A percentile compares a stretch with the other conserved stretches of the same genome.
Evolutionary conservation across 2,113 vertebrate species (phyloP).

Genomic region (Speoplatyrhinus poulsoni): DNA sequence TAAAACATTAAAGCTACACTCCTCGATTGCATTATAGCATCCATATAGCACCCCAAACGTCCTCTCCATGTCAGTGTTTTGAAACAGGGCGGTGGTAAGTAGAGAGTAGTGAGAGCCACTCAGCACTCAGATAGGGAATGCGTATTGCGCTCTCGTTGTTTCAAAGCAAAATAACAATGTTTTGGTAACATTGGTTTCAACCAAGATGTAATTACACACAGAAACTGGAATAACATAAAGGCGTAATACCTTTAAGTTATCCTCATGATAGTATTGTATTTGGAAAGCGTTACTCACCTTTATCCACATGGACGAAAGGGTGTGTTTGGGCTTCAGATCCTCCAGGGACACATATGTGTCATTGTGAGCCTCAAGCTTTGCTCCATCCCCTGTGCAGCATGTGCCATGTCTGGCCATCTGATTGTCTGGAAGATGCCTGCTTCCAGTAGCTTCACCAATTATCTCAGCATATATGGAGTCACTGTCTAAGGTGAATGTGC

Average conservation of each 20-base stretch:
- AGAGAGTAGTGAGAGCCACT: too few species aligned
- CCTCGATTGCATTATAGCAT: too few species aligned
- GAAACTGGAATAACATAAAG: too few species aligned
- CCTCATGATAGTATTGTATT: not conserved
- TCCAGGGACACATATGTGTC: constrained; percentile 64
- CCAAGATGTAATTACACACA: too few species aligned
- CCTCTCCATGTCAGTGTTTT: too few species aligned
- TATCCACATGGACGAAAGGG: constrained; percentile 22
- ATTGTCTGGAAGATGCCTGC: constrained; percentile 36
- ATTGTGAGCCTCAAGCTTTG: not conserved
- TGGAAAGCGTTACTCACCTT: constrained; percentile 58
- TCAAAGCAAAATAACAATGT: too few species aligned
- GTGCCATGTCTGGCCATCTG: constrained; percentile 40
- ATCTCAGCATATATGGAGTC: constrained; percentile 67
- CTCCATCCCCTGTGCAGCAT: not conserved
- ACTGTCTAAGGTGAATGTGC: not conserved
- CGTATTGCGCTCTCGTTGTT: too few species aligned
- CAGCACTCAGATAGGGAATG: too few species aligned
- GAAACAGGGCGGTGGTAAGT: too few species aligned
- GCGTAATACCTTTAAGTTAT: too few species aligned
- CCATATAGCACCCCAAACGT: too few species aligned
- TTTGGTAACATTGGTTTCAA: too few species aligned
- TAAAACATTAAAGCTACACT: not conserved
- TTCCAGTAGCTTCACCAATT: constrained; percentile 9
- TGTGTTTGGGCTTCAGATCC: constrained; percentile 60